Evolutionary conservation across 2,888 invertebrate species (phyloP).

Genomic region (Temnothorax unifasciatus): DNA sequence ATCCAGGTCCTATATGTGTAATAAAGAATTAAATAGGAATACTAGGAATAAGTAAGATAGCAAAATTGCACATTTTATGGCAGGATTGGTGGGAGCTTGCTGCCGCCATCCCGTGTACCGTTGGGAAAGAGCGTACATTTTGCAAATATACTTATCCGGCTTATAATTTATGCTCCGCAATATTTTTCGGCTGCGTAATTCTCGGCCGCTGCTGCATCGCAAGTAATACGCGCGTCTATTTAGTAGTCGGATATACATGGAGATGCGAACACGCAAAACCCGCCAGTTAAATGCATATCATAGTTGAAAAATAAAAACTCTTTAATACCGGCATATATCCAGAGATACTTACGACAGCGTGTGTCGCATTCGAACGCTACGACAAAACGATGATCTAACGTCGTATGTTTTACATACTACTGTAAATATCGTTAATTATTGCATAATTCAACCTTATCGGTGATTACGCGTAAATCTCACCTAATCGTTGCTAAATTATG

Average conservation of each 20-base stretch:
- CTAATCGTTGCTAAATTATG: constrained; percentile 6
- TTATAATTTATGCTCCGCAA: constrained; percentile 51
- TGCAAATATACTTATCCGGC: constrained; percentile 46
- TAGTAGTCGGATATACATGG: constrained; percentile 44
- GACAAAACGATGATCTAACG: constrained; percentile 20
- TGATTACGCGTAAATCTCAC: constrained; percentile 14
- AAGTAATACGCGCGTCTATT: constrained; percentile 26
- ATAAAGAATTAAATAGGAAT: constrained; percentile 18
- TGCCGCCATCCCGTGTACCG: background rate
- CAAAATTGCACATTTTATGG: constrained; percentile 31
- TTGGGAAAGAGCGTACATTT: constrained; percentile 42
- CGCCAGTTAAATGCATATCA: constrained; percentile 10
- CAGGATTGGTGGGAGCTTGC: constrained; percentile 11
- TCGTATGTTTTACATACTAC: constrained; percentile 18
- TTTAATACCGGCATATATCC: constrained; percentile 41
- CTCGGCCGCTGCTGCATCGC: constrained; percentile 34
- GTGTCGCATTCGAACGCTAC: constrained; percentile 16
- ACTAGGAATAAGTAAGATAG: constrained; percentile 21
- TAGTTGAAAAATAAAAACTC: constrained; percentile 13
- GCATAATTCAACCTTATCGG: constrained; percentile 25
- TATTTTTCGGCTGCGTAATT: constrained; percentile 50
- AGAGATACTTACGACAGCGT: background rate
- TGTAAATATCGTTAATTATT: constrained; percentile 41
- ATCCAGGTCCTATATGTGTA: background rate
- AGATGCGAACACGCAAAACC: constrained; percentile 37